Conservation (phyloP, 1,140 invertebrate species). For the Lasioglossum baleicum region DNA sequence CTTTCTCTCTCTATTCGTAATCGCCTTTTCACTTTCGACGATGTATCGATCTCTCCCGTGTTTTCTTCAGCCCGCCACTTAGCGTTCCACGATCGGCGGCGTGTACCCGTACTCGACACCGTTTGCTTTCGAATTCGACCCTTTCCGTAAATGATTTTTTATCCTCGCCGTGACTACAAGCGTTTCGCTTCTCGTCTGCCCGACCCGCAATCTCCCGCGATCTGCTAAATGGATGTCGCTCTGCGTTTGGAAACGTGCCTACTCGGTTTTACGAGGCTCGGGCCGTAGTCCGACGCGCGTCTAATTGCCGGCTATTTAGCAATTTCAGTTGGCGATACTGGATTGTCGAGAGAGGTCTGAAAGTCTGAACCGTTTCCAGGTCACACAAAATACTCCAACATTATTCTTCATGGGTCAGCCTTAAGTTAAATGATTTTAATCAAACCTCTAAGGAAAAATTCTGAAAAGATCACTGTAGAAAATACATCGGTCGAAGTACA, state of each 20-base stretch:
- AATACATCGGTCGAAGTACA: too few species aligned
- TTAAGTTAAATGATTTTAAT: too few species aligned
- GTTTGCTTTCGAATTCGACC: slow-evolving; percentile 26
- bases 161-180: neutral
- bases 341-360: neutral
- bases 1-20: slow-evolving; percentile 55
- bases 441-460: too few species aligned
- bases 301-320: neutral
- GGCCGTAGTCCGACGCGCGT: neutral
- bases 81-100: neutral
- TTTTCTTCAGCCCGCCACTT: slow-evolving; percentile 31
- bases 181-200: neutral
- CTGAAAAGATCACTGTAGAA: too few species aligned
- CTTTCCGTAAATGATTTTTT: neutral
- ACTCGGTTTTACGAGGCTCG: neutral
- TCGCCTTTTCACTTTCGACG: slow-evolving; percentile 61
- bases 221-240: neutral
- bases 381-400: too few species aligned
- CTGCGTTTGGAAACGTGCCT: neutral
- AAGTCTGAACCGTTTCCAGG: neutral
- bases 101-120: neutral
- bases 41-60: slow-evolving; percentile 37
- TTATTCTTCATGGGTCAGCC: too few species aligned
- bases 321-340: too few species aligned
- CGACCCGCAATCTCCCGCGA: neutral